Evolutionary conservation across 2,113 vertebrate genomes (phyloP), one percentile per base, ranked within the genome.

Genomic region (Dasyurus viverrinus): DNA sequence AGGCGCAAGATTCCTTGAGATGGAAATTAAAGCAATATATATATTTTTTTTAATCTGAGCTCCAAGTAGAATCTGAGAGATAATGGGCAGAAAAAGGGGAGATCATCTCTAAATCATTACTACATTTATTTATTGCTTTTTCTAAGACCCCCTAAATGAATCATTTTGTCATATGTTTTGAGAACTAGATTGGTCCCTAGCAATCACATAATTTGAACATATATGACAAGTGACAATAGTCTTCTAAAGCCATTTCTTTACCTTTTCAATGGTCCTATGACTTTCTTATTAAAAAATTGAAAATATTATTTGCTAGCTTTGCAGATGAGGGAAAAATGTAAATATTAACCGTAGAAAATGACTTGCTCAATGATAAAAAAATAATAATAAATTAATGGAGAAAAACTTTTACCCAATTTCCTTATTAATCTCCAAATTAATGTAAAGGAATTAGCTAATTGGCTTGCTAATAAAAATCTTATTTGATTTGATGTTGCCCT

Each of bases 271-370:
- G 11, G 0, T 48, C 42, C 90, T 89, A 53, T 93, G 8, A 84
- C 5, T 42, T 89, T 22, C 90, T 27, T 52, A 0, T 92, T 52
- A 10, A 52, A 52, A 48, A 10, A 94, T 90, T 42, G 26, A 22
- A 97, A 91, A 54, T 16, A 53, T 76, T 92, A 36, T 52, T 30
- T 94, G 23, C 84, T 53, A 50, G 48, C 93, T 95, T 95, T 93
- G 96, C 5, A 94, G 46, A 93, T 23, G 54, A 84, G 6, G 50
- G 42, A 9, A 47, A n/a, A 84, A 36, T 42, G 30, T 46, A 53
- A 89, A 46, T 3, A 22, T 48, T 42, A 0, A 0, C 0, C 23
- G 46, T 25, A 94, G 25, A 36, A 95, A 95, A 24, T 23, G 54
- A 93, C 8, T 93, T 92, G 27, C 19, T 50, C 92, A 95, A 95